Evolutionary conservation across 92 coral and sea anemone species (phyloP), one percentile per base, ranked within the genome.

Genomic region (Porites divaricata): DNA sequence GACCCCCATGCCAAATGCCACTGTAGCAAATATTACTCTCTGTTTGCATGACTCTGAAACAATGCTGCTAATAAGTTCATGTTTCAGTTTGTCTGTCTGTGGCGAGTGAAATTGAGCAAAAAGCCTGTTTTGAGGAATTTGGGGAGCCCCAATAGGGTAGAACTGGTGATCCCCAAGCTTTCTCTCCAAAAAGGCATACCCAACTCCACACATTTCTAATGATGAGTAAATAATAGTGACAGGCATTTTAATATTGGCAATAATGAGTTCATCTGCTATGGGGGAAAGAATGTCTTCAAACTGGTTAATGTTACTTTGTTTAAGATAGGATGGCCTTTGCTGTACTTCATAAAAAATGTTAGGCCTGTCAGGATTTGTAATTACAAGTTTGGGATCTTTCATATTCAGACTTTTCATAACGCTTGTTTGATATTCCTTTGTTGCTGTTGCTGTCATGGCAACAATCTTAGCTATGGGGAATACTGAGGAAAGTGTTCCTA

Each of bases 1-100:
- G 48, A 79, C 23, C 1, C 84, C 84, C 75, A 79, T 79, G 2
- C 84, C 84, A n/a, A 79, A 79, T 17, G 75, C 84, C 17, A 79
- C 62, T 10, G 75, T 79, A 20, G 84, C 84, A n/a, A n/a, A n/a
- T n/a, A n/a, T n/a, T n/a, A n/a, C n/a, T n/a, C n/a, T n/a, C n/a
- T n/a, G n/a, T n/a, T 65, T 65, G 20, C 74, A 48, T 20, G 72
- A 15, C 25, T 54, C 73, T 5, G 63, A 48, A n/a, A 71, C 61
- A 6, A 80, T 14, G 62, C 67, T 63, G 20, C 57, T 19, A n/a
- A 80, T 20, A 14, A 80, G 45, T 50, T 80, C 75, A 28, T 11
- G 4, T 49, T 67, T 80, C 84, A 80, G 66, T 20, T 66, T 50
- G 20, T 80, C 84, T 6, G 76, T 66, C 19, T 50, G 84, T 7